phyloP scores from a whole-genome alignment of 2,888 invertebrate genomes.

The Stramonita haemastoma region DNA sequence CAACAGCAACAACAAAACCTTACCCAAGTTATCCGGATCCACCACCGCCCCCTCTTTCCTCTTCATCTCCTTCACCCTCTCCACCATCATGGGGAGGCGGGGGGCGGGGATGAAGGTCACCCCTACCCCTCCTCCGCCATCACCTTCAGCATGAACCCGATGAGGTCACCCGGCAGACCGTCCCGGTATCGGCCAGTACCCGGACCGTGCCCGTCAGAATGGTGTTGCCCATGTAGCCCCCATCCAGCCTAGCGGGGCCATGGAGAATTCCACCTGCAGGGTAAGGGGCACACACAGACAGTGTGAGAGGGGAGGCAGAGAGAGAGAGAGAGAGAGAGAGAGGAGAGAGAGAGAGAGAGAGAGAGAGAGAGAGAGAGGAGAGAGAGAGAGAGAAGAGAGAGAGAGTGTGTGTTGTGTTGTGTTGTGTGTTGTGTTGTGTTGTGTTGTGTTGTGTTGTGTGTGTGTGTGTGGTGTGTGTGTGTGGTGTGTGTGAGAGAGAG shows the following conservation, averaged over 20 bases:
- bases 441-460: too few relatives aligned
- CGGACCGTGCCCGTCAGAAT: not conserved
- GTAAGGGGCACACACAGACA: too few relatives aligned
- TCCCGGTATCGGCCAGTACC: conserved; percentile 17
- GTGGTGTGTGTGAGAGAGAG: too few relatives aligned
- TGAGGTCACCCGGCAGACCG: conserved; percentile 12
- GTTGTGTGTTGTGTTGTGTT: too few relatives aligned
- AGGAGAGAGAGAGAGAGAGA: too few relatives aligned
- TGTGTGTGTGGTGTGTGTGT: too few relatives aligned
- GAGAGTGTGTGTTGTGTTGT: too few relatives aligned
- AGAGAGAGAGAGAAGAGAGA: too few relatives aligned
- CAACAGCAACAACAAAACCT: not conserved
- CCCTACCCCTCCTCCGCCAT: conserved; percentile 25
- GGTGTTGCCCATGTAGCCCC: conserved; percentile 30
- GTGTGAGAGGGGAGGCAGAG: too few relatives aligned
- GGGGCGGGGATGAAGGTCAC: conserved; percentile 9
- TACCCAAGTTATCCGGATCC: not conserved
- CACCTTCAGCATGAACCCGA: conserved; percentile 10
- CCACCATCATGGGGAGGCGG: not conserved
- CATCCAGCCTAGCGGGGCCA: conserved; percentile 33
- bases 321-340: too few relatives aligned
- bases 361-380: too few relatives aligned
- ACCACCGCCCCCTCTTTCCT: not conserved
- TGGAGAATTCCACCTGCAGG: conserved; percentile 16
- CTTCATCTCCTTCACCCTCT: not conserved